These are phyloP conservation scores for Bradypodion pumilum DNA, from an alignment of 2,797 vertebrate species.

Conservation along the genomic window DNA sequence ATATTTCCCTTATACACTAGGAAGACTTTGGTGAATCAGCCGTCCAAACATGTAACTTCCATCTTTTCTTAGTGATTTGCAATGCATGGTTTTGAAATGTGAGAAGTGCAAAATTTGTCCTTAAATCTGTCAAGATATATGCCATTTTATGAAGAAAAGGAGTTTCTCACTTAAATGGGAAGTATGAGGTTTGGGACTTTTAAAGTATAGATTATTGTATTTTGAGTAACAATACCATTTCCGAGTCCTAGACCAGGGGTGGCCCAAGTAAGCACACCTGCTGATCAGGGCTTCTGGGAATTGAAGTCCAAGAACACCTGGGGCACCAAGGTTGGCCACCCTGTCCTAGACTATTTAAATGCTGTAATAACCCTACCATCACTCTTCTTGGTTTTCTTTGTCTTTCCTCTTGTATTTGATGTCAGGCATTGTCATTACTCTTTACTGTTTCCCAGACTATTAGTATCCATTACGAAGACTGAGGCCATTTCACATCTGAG, in stretches of 20 bases:
- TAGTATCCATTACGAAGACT: accelerated
- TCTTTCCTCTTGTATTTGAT: accelerated
- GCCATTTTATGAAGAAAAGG: not conserved
- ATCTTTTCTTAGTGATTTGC: not conserved
- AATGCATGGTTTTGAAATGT: accelerated
- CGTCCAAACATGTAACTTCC: accelerated
- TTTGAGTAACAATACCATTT: constrained; percentile 78
- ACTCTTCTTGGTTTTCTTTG: constrained; percentile 35
- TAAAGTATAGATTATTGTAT: constrained; percentile 71
- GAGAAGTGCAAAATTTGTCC: not conserved
- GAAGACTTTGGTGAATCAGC: accelerated
- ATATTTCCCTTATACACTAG: not conserved
- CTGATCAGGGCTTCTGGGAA: too few relatives aligned
- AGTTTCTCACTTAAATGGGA: constrained; percentile 35
- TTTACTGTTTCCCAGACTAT: not conserved
- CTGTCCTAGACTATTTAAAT: too few relatives aligned
- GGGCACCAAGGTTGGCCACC: too few relatives aligned
- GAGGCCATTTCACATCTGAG: not conserved
- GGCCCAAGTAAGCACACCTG: too few relatives aligned
- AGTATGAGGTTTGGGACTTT: not conserved
- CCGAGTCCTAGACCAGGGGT: constrained; percentile 42
- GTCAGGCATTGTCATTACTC: not conserved
- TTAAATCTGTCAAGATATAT: not conserved
- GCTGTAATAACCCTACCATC: constrained; percentile 81
- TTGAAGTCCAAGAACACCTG: too few relatives aligned